Percentiles rank a stretch among this genome's conserved stretches.
Evolutionary conservation across 1,140 invertebrate species (phyloP).

Genomic region (Sminthurides bifidus): DNA sequence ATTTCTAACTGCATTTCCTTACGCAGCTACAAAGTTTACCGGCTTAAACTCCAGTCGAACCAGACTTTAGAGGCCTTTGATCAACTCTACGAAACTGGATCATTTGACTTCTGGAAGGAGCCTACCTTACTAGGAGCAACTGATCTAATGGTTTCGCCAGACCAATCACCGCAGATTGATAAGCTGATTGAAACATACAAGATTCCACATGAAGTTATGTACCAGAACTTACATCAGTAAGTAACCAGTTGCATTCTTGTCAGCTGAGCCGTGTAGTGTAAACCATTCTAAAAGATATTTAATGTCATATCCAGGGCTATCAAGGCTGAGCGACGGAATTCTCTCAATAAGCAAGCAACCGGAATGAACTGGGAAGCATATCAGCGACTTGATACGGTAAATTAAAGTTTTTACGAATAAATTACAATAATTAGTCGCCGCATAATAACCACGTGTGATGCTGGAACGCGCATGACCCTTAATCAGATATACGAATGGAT

Average conservation of each 20-base stretch:
- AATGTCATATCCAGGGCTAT: not conserved
- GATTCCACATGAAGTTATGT: not conserved
- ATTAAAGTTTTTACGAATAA: not conserved
- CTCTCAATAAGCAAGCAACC: not conserved
- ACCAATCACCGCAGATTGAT: not conserved
- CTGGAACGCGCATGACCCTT: too few species aligned
- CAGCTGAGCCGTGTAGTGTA: not conserved
- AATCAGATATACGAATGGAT: slow-evolving; percentile 17
- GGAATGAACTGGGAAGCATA: slow-evolving; percentile 17
- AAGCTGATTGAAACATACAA: not conserved
- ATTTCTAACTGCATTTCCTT: not conserved
- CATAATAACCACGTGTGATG: too few species aligned
- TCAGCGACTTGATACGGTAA: slow-evolving; percentile 14
- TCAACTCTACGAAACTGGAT: not conserved
- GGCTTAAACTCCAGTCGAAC: not conserved
- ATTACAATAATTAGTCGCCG: not conserved
- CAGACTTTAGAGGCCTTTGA: slow-evolving; percentile 4
- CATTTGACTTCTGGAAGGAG: slow-evolving; percentile 12
- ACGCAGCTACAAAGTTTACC: slow-evolving; percentile 10
- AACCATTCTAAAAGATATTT: not conserved
- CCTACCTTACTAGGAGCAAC: not conserved
- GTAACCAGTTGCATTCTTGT: not conserved
- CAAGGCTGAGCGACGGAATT: not conserved
- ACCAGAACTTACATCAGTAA: not conserved
- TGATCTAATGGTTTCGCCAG: slow-evolving; percentile 8